These are phyloP conservation scores for Cephalotes varians DNA, from an alignment of 2,888 invertebrate species.

Conservation along the genomic window DNA sequence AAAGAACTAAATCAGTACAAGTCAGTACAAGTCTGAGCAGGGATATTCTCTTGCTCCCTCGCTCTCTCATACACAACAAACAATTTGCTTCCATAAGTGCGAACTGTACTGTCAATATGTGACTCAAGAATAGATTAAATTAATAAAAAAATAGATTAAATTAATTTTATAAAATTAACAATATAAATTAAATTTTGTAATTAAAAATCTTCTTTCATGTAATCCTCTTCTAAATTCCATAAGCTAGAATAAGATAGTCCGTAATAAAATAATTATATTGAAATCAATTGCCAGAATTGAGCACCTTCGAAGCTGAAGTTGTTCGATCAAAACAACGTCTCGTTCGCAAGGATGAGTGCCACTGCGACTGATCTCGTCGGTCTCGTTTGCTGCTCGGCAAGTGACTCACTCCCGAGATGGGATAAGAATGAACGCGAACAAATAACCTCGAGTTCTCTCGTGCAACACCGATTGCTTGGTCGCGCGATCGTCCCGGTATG, in stretches of 20 bases:
- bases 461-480: slow-evolving; percentile 16
- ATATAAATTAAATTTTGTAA: background rate
- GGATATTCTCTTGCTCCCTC: no score
- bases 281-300: background rate
- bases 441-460: slow-evolving; percentile 71
- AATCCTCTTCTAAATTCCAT: background rate
- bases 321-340: slow-evolving; percentile 32
- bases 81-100: background rate
- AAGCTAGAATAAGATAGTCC: background rate
- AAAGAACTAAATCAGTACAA: no score
- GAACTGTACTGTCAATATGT: background rate
- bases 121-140: background rate
- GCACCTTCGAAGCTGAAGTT: background rate
- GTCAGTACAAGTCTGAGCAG: no score
- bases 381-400: slow-evolving; percentile 69
- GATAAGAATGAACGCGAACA: slow-evolving; percentile 74
- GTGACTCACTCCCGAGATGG: slow-evolving; percentile 72
- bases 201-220: background rate
- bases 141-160: background rate
- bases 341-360: slow-evolving; percentile 60
- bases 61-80: background rate
- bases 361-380: slow-evolving; percentile 68
- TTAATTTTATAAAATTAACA: background rate
- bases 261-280: background rate
- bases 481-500: slow-evolving; percentile 5